Conservation (phyloP, 2,888 invertebrate species). For the Epirrhoe alternata region DNA sequence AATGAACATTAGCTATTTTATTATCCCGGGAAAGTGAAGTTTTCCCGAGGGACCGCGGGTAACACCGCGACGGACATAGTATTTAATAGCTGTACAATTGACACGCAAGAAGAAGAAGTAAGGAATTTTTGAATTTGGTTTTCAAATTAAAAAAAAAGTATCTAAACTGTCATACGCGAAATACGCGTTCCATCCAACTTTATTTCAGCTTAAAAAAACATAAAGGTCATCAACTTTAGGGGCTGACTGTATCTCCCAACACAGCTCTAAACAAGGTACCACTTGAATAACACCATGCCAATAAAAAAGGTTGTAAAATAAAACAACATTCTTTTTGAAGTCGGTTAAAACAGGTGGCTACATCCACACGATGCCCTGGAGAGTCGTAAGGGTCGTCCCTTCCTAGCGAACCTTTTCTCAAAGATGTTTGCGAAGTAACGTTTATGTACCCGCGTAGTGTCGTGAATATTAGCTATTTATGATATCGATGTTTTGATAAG, state of each 20-base stretch:
- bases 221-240: background rate
- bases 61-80: no score
- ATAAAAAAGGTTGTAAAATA: conserved; percentile 60
- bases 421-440: conserved; percentile 46
- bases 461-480: conserved; percentile 41
- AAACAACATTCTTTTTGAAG: conserved; percentile 38
- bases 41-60: no score
- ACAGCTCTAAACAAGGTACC: background rate
- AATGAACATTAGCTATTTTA: no score
- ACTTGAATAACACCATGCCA: conserved; percentile 47
- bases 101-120: no score
- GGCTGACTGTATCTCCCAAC: background rate
- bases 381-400: conserved; percentile 63
- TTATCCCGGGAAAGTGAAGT: no score
- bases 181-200: background rate
- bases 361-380: conserved; percentile 60
- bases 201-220: background rate
- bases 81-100: no score
- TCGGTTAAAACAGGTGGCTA: conserved; percentile 58
- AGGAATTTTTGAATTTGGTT: no score
- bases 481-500: conserved; percentile 41
- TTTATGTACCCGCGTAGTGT: conserved; percentile 35
- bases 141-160: no score
- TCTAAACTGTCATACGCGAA: background rate
- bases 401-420: conserved; percentile 58